Base-by-base conservation (phyloP, 2,888 invertebrate species). In the Balanococcus diminutus region DNA sequence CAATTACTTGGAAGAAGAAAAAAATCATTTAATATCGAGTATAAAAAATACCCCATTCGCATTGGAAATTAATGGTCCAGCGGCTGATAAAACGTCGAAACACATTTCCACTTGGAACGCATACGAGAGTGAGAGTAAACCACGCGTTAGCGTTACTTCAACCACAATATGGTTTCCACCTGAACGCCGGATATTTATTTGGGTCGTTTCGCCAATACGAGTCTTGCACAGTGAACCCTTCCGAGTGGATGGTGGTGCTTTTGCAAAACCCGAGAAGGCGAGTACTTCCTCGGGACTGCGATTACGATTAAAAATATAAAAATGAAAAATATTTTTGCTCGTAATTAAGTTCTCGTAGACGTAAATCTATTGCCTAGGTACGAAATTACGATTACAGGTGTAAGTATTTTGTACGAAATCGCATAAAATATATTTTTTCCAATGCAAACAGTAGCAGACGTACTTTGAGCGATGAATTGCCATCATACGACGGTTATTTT, bases 81-180 rank as follows among this genome's bases (percentile, higher is more conserved):
- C 61, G 61, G 28, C 61, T 28, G 61, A 67, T 67, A 67, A 67
- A 67, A 67, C 28, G 61, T 28, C 61, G 25, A 25, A 67, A 67
- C 61, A 67, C 61, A 67, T 67, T 67, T 67, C 61, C 61, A 67
- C n/a, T n/a, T n/a, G n/a, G n/a, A n/a, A 14, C 9, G 9, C 25
- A 28, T 14, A 67, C 61, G 28, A 67, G 61, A n/a, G n/a, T n/a
- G n/a, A n/a, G n/a, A n/a, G n/a, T n/a, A n/a, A n/a, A 11, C 61
- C 25, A 9, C 11, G 28, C 61, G 28, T 25, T 14, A 28, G 61
- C 61, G 25, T 67, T 25, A 67, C 28, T 67, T 67, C 61, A 28
- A 67, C 61, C 61, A 14, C 61, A 67, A 67, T 67, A 67, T 67
- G 61, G 61, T 67, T 67, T 67, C 61, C 61, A 67, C 61, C 61